These are phyloP conservation scores for Aphrophora alni DNA, from an alignment of 2,888 invertebrate genomes.

Conservation along the genomic window DNA sequence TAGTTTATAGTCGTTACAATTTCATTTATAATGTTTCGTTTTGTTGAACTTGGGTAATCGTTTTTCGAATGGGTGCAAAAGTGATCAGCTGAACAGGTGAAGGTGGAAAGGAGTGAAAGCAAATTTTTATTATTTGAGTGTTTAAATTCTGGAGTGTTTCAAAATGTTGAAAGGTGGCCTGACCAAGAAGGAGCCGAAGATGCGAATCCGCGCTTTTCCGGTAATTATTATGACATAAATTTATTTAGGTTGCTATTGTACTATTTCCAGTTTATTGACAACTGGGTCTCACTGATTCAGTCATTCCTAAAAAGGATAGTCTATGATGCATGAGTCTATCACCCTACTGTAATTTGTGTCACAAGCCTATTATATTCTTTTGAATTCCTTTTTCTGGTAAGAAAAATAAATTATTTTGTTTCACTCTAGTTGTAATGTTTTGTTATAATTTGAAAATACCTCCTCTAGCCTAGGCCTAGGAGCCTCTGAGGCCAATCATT, in stretches of 20 bases:
- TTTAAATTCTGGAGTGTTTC: slow-evolving; percentile 14
- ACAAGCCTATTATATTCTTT: not conserved
- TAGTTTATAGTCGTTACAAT: not conserved
- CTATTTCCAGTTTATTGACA: not conserved
- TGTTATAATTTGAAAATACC: not conserved
- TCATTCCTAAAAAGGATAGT: not conserved
- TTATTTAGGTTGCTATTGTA: not conserved
- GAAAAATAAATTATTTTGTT: not conserved
- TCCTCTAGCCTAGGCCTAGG: not conserved
- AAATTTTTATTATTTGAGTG: not conserved
- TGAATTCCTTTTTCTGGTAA: not conserved
- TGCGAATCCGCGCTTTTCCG: slow-evolving; percentile 97
- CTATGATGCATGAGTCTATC: not conserved
- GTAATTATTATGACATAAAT: slow-evolving; percentile 68
- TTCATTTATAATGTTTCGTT: not conserved
- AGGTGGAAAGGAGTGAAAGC: slow-evolving; percentile 34
- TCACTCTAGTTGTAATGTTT: not conserved
- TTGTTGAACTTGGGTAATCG: not conserved
- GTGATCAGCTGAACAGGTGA: slow-evolving; percentile 39
- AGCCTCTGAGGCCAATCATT: not conserved
- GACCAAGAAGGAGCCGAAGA: slow-evolving; percentile 93
- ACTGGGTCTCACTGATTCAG: not conserved
- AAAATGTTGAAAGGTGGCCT: slow-evolving; percentile 63
- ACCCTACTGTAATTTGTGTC: not conserved
- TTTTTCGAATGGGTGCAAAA: slow-evolving; percentile 15